A percentile compares a stretch with the other conserved stretches of the same genome.
phyloP scores from a whole-genome alignment of 2,888 invertebrate species.

The Campaea margaritaria region DNA sequence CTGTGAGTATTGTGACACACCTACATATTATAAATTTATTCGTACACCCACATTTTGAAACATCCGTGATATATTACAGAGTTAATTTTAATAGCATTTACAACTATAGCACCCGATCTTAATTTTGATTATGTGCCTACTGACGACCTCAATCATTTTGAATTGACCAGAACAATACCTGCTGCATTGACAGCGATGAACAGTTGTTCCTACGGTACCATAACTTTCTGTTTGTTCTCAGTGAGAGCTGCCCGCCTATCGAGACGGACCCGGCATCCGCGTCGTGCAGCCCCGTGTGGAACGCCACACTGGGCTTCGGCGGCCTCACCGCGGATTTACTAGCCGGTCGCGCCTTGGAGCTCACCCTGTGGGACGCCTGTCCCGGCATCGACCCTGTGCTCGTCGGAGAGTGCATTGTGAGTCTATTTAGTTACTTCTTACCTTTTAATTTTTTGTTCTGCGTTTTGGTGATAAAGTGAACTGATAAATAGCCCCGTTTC shows the following conservation, averaged over 20 bases:
- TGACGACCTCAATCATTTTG: too few relatives aligned
- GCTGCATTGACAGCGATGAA: too few relatives aligned
- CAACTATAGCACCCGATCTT: too few relatives aligned
- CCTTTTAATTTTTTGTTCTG: too few relatives aligned
- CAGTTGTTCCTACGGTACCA: too few relatives aligned
- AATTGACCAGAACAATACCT: too few relatives aligned
- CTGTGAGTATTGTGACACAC: constrained; percentile 85
- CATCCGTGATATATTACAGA: too few relatives aligned
- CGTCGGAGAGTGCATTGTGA: constrained; percentile 91
- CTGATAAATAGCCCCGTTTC: too few relatives aligned
- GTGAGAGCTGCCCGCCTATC: constrained; percentile 90
- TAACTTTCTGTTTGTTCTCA: constrained; percentile 54
- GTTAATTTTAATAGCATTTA: too few relatives aligned
- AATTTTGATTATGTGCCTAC: too few relatives aligned
- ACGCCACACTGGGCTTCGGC: constrained; percentile 94
- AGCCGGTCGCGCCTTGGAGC: constrained; percentile 92
- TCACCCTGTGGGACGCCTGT: constrained; percentile 94
- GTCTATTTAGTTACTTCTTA: constrained; percentile 29
- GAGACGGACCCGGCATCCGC: constrained; percentile 95
- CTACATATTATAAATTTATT: not conserved
- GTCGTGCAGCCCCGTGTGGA: constrained; percentile 96
- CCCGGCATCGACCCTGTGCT: constrained; percentile 93
- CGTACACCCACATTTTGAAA: too few relatives aligned
- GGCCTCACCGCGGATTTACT: constrained; percentile 92
- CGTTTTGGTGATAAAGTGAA: too few relatives aligned